Evolutionary conservation across 2,113 vertebrate species (phyloP).

Genomic region (Gopherus flavomarginatus): DNA sequence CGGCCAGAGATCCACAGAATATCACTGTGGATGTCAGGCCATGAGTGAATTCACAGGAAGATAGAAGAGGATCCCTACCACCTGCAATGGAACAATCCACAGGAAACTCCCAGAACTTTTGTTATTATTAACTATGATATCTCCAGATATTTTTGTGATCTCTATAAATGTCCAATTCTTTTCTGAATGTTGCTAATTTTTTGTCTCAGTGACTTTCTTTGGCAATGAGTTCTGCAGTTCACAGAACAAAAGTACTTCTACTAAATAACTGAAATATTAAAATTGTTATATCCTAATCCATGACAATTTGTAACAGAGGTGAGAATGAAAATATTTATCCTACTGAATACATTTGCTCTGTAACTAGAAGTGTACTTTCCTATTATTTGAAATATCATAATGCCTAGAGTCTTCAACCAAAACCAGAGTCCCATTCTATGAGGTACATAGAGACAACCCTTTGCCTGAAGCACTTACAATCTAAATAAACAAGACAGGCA

Average conservation of each 20-base stretch:
- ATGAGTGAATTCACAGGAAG: neutral
- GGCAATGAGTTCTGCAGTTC: neutral
- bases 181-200: neutral
- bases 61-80: neutral
- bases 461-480: neutral
- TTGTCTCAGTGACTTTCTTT: neutral
- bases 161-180: neutral
- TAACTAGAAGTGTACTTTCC: neutral
- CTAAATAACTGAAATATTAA: neutral
- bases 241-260: neutral
- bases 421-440: neutral
- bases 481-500: neutral
- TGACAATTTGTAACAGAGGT: neutral
- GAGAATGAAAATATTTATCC: neutral
- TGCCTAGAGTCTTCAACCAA: neutral
- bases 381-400: neutral
- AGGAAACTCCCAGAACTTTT: neutral
- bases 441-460: neutral
- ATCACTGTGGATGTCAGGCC: neutral
- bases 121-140: neutral
- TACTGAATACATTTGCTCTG: neutral
- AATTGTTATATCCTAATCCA: neutral
- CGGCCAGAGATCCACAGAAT: fast-evolving
- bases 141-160: neutral
- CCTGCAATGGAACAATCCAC: fast-evolving